phyloP scores from a whole-genome alignment of 2,797 vertebrate species.

The Xiphophorus birchmanni region DNA sequence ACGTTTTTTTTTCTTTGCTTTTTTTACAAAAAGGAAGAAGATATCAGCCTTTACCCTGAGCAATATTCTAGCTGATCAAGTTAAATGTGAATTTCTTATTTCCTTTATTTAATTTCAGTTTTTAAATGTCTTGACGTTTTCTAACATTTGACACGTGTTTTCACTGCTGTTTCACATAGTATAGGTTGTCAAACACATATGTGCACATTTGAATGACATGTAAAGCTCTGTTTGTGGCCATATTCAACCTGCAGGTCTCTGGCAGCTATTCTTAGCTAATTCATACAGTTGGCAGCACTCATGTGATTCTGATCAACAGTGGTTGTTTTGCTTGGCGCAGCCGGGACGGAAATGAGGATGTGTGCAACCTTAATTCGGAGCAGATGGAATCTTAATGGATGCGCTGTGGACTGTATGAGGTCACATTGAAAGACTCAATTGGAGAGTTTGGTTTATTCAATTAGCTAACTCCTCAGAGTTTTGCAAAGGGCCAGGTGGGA shows the following conservation, averaged over 20 bases:
- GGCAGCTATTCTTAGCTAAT: conserved; percentile 63
- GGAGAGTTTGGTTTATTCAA: conserved; percentile 71
- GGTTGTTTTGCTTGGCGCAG: conserved; percentile 69
- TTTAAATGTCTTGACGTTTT: background rate
- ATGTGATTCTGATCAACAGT: conserved; percentile 66
- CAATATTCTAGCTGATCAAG: background rate
- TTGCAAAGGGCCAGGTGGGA: conserved; percentile 63
- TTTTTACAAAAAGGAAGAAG: background rate
- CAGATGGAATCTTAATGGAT: conserved; percentile 78
- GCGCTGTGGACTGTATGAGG: conserved; percentile 65
- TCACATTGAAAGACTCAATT: conserved; percentile 74
- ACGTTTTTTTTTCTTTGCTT: background rate
- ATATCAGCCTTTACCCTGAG: background rate
- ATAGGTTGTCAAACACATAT: conserved; percentile 21
- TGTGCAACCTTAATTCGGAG: conserved; percentile 67
- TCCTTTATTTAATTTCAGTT: background rate
- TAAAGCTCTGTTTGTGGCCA: conserved; percentile 28
- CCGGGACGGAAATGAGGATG: conserved; percentile 64
- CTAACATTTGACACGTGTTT: background rate
- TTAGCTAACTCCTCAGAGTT: conserved; percentile 64
- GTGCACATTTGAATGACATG: conserved; percentile 9
- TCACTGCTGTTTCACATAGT: background rate
- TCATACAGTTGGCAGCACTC: conserved; percentile 59
- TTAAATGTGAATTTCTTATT: background rate
- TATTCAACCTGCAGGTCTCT: conserved; percentile 52